These are phyloP conservation scores for Atherinomorus stipes DNA, from an alignment of 2,113 vertebrate genomes.

Conservation along the genomic window DNA sequence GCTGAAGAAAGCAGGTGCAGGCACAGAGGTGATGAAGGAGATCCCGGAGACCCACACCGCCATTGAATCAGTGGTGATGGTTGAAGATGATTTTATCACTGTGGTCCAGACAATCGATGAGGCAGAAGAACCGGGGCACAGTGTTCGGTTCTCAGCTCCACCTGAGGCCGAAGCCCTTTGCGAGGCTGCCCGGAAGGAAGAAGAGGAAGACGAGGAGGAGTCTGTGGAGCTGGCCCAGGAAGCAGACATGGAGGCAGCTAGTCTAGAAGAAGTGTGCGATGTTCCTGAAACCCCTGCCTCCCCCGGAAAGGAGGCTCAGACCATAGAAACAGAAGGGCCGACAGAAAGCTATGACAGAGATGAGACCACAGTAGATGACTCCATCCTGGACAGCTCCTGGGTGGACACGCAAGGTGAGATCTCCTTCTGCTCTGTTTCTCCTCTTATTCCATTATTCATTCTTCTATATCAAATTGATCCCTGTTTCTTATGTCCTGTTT, in stretches of 20 bases:
- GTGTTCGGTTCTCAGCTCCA: constrained; percentile 91
- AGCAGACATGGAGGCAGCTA: constrained; percentile 83
- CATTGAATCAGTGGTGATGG: constrained; percentile 96
- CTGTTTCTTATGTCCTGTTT: constrained; percentile 5
- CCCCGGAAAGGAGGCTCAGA: constrained; percentile 80
- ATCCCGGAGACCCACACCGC: constrained; percentile 84
- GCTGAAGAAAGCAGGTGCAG: constrained; percentile 63
- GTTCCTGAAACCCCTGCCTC: constrained; percentile 86
- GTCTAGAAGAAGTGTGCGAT: constrained; percentile 78
- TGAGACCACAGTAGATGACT: constrained; percentile 98
- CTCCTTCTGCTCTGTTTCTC: background rate
- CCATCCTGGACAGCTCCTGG: constrained; percentile 99
- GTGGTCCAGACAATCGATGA: constrained; percentile 97
- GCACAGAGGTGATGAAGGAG: constrained; percentile 60
- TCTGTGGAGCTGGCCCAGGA: constrained; percentile 84
- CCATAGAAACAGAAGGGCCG: constrained; percentile 84
- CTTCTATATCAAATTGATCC: background rate
- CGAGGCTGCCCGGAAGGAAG: constrained; percentile 63
- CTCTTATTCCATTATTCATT: too few relatives aligned
- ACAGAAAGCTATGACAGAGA: constrained; percentile 95
- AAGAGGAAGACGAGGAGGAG: constrained; percentile 76
- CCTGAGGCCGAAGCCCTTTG: constrained; percentile 80
- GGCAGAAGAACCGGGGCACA: constrained; percentile 91
- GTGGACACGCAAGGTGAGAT: constrained; percentile 96
- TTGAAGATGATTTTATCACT: constrained; percentile 98